Evolutionary conservation across 64 coral and sea anemone species (phyloP).

Genomic region (Montipora efflorescens): DNA sequence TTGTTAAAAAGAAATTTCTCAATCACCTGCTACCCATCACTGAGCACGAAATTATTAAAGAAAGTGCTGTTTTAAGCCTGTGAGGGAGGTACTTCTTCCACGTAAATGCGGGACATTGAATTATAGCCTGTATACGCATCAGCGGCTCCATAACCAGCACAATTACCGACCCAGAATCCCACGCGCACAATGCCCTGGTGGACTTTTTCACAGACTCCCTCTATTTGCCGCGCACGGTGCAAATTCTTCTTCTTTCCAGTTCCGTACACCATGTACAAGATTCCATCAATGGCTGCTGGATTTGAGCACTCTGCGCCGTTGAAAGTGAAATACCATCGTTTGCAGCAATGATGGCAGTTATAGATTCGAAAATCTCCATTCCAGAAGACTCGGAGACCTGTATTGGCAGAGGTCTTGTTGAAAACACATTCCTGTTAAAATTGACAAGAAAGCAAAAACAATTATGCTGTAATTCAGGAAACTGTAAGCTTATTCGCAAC

Average conservation of each 20-base stretch:
- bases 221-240: neutral
- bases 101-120: neutral
- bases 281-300: neutral
- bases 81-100: neutral
- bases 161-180: neutral
- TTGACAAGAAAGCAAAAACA: too few relatives aligned
- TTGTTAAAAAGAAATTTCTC: too few relatives aligned
- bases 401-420: neutral
- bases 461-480: too few relatives aligned
- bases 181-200: neutral
- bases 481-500: too few relatives aligned
- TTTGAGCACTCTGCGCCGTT: neutral
- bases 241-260: too few relatives aligned
- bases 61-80: neutral
- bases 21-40: too few relatives aligned
- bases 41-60: too few relatives aligned
- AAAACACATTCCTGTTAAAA: neutral
- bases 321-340: slow-evolving; percentile 4
- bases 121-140: neutral
- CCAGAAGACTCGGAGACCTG: neutral
- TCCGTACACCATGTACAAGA: neutral
- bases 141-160: neutral
- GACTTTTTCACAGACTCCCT: neutral
- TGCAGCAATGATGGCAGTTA: neutral
- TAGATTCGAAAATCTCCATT: neutral